phyloP scores from a whole-genome alignment of 2,113 vertebrate species.

The Heteronetta atricapilla region DNA sequence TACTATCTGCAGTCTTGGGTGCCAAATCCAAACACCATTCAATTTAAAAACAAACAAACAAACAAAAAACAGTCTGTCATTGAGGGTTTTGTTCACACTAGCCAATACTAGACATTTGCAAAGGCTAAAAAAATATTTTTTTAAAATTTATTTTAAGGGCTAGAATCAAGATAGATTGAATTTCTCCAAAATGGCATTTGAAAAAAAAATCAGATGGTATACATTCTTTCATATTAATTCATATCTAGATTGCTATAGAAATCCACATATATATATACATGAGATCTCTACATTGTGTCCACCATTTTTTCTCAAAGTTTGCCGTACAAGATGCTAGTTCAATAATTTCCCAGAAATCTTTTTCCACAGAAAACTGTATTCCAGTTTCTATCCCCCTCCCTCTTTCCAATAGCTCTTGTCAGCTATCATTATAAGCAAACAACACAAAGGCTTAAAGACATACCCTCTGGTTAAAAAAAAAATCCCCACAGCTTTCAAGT shows the following conservation, averaged over 20 bases:
- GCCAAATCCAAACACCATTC: not conserved
- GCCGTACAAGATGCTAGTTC: not conserved
- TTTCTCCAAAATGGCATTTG: not conserved
- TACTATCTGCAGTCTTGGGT: not conserved
- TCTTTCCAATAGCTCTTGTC: constrained; percentile 55
- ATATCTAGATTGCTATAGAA: not conserved
- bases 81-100: not conserved
- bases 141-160: not conserved
- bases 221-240: not conserved
- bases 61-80: not conserved
- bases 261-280: not conserved
- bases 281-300: not conserved
- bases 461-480: constrained; percentile 60
- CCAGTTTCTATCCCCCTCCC: constrained; percentile 20
- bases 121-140: not conserved
- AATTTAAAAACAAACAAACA: not conserved
- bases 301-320: not conserved
- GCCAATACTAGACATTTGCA: not conserved
- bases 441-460: constrained; percentile 72
- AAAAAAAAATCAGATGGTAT: rapidly evolving
- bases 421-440: constrained; percentile 62
- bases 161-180: not conserved
- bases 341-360: not conserved
- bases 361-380: not conserved
- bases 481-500: constrained; percentile 65